phyloP scores from a whole-genome alignment of 2,888 invertebrate genomes.

The Colostygia pectinataria region DNA sequence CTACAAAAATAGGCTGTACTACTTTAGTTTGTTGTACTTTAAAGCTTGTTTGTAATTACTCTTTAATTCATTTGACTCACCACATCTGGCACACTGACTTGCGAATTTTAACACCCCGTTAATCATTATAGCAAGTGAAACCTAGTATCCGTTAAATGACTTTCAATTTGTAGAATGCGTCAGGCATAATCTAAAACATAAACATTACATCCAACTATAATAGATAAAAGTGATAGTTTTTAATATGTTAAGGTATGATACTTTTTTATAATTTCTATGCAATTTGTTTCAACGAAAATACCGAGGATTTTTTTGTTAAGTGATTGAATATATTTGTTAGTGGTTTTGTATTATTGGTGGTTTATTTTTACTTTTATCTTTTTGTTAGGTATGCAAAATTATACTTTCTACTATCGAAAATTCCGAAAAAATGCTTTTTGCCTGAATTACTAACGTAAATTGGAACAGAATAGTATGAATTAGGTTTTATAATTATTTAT shows the following conservation, averaged over 20 bases:
- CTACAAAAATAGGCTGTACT: conserved; percentile 4
- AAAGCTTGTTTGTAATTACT: conserved; percentile 10
- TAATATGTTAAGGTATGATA: neutral
- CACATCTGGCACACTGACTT: conserved; percentile 26
- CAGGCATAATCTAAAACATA: conserved; percentile 19
- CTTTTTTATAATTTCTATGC: too few relatives aligned
- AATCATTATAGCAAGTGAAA: conserved; percentile 41
- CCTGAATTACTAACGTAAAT: too few relatives aligned
- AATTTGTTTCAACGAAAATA: too few relatives aligned
- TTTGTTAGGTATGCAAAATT: too few relatives aligned
- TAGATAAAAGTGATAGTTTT: conserved; percentile 11
- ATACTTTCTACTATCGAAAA: too few relatives aligned
- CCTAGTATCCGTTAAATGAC: conserved; percentile 30
- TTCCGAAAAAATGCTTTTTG: too few relatives aligned
- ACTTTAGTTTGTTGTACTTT: neutral
- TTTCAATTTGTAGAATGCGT: conserved; percentile 30
- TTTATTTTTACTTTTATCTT: too few relatives aligned
- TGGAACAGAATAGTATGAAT: too few relatives aligned
- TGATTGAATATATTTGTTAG: too few relatives aligned
- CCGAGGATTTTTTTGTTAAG: too few relatives aligned
- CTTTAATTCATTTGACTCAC: conserved; percentile 25
- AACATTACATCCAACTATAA: conserved; percentile 9
- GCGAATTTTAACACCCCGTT: conserved; percentile 49
- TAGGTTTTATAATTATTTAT: too few relatives aligned
- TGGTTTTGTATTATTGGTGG: too few relatives aligned